These are phyloP conservation scores for Scomber colias DNA, from an alignment of 2,113 vertebrate genomes.

Conservation along the genomic window DNA sequence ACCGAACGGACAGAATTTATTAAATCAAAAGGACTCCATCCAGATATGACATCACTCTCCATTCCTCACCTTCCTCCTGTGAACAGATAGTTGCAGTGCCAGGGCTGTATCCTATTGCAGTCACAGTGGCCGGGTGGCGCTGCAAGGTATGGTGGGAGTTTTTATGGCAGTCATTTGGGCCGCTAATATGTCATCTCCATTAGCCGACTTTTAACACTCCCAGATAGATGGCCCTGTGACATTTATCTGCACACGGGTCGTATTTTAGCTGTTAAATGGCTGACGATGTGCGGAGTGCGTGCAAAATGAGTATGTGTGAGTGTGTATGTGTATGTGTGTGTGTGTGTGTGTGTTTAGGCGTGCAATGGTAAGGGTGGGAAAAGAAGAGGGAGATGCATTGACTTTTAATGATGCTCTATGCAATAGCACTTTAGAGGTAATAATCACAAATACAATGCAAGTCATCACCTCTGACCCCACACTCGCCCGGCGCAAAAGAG, in stretches of 20 bases:
- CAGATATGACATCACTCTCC: conserved; percentile 71
- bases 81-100: conserved; percentile 54
- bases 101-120: conserved; percentile 51
- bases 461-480: conserved; percentile 63
- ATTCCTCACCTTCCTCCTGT: conserved; percentile 19
- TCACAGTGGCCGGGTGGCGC: conserved; percentile 55
- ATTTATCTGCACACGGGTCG: conserved; percentile 77
- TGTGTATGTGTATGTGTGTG: conserved; percentile 34
- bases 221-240: conserved; percentile 81
- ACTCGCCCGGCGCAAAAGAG: not conserved
- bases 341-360: conserved; percentile 46
- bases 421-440: conserved; percentile 73
- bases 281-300: conserved; percentile 60
- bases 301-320: conserved; percentile 51
- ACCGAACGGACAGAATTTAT: conserved; percentile 33
- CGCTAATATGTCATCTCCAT: conserved; percentile 83
- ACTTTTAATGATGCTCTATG: conserved; percentile 76
- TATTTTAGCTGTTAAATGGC: conserved; percentile 81
- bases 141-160: conserved; percentile 69
- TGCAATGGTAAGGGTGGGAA: conserved; percentile 9
- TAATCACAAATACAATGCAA: conserved; percentile 76
- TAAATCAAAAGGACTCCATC: conserved; percentile 47
- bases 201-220: conserved; percentile 79
- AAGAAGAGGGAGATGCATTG: conserved; percentile 60
- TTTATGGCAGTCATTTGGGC: conserved; percentile 83